These are phyloP conservation scores for Salvelinus sp. DNA, from an alignment of 2,113 vertebrate species.

Conservation along the genomic window DNA sequence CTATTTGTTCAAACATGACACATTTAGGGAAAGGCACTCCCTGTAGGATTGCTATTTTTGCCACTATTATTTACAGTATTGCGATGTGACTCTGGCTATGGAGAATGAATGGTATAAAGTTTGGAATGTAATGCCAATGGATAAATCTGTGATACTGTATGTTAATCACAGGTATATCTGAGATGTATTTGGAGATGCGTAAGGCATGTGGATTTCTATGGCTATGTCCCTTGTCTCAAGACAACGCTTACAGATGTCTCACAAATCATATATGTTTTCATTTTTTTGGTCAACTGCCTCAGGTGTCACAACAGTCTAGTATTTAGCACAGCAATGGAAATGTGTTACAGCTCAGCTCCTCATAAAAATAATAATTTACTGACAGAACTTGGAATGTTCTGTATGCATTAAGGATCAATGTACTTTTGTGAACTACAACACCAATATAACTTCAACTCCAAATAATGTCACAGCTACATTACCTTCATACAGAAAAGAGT, in stretches of 20 bases:
- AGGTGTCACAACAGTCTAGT: background rate
- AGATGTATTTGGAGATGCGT: background rate
- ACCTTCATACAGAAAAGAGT: slow-evolving; percentile 43
- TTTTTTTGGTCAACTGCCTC: slow-evolving; percentile 5
- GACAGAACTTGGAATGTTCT: background rate
- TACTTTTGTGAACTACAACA: slow-evolving; percentile 33
- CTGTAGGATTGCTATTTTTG: background rate
- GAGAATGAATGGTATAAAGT: background rate
- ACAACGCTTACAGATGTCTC: background rate
- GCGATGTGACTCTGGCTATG: background rate
- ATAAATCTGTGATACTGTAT: background rate
- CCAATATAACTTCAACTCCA: slow-evolving; percentile 18
- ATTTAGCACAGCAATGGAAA: slow-evolving; percentile 3
- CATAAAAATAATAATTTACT: background rate
- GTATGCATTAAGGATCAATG: background rate
- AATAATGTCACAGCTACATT: slow-evolving; percentile 33
- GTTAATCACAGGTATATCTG: background rate
- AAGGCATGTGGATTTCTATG: background rate
- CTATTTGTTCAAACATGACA: slow-evolving; percentile 41
- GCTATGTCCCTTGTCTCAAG: background rate
- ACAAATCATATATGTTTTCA: background rate
- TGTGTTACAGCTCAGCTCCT: slow-evolving; percentile 21
- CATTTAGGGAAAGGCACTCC: no score
- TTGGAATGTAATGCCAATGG: no score
- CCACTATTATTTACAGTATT: background rate